Conservation (phyloP, 2,888 invertebrate species). For the Polyommatus iphigenia region DNA sequence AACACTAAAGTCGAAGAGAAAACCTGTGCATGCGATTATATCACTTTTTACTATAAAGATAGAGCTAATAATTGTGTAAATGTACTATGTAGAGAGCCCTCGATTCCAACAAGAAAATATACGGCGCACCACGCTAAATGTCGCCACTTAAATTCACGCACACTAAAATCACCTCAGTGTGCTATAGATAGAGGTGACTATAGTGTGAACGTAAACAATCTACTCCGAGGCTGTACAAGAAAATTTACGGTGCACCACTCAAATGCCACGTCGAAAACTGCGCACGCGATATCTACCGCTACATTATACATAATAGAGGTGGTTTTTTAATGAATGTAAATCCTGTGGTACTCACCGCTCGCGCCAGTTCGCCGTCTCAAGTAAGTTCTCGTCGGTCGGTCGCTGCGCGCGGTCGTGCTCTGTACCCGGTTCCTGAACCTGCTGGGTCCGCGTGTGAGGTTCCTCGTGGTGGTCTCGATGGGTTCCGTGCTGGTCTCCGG, state of each 20-base stretch:
- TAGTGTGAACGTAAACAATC: not conserved
- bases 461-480: slow-evolving; percentile 56
- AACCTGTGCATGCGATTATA: not conserved
- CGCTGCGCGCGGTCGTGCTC: slow-evolving; percentile 61
- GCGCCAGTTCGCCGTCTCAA: slow-evolving; percentile 63
- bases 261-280: not conserved
- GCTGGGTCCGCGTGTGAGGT: slow-evolving; percentile 54
- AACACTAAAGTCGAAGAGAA: not conserved
- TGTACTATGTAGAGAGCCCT: slow-evolving; percentile 45
- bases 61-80: slow-evolving; percentile 40
- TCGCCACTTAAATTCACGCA: not conserved
- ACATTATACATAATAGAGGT: not conserved
- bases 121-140: not conserved
- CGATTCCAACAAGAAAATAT: not conserved
- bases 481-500: slow-evolving; percentile 52
- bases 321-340: not conserved
- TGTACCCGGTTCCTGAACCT: slow-evolving; percentile 53
- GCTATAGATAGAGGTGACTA: not conserved
- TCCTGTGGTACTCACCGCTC: slow-evolving; percentile 70
- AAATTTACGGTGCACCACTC: not conserved
- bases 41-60: not conserved
- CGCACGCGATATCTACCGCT: not conserved
- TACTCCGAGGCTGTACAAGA: not conserved
- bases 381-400: slow-evolving; percentile 65
- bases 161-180: not conserved